Evolutionary conservation across 1,140 invertebrate species (phyloP), one percentile per base, ranked within the genome.

Genomic region (Apis laboriosa): DNA sequence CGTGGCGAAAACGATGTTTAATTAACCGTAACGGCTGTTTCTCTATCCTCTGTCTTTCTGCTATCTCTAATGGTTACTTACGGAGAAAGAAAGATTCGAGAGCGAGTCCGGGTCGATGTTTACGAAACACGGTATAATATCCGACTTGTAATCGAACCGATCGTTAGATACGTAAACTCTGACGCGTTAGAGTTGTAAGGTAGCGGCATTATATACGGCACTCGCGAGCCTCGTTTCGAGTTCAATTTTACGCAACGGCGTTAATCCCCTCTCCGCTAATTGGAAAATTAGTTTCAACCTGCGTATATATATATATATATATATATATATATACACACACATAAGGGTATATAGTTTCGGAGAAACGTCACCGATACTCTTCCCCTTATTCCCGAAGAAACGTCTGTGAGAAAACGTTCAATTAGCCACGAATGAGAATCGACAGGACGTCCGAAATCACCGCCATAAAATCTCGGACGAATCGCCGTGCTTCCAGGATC

Each of bases 361-460:
- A 53, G 43, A 43, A 75, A 72, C 55, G 72, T 72, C 66, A n/a
- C 64, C 11, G 9, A 51, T 24, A 51, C 15, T 53, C 56, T 74
- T 86, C 86, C 88, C 74, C 75, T 66, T 87, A 74, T 89, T 51
- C 58, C 34, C 15, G 49, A 84, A 67, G 84, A 68, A 84, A 43
- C 86, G 34, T 43, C 86, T 92, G 92, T 93, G 92, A 93, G 92
- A 92, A 92, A 91, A 91, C 87, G 88, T 92, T 93, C 92, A 93
- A 92, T 93, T 93, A 92, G 91, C 86, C 67, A 71, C 84, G 85
- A 73, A 89, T 84, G 88, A 88, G 72, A 90, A 92, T 92, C 90
- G 90, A 92, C 90, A 92, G 90, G 89, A 92, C 85, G 88, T 91
- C 89, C 86, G 78, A 88, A 92, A 92, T 87, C 89, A 86, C 82